phyloP scores from a whole-genome alignment of 2,888 invertebrate species.

The Capitulum mitella region DNA sequence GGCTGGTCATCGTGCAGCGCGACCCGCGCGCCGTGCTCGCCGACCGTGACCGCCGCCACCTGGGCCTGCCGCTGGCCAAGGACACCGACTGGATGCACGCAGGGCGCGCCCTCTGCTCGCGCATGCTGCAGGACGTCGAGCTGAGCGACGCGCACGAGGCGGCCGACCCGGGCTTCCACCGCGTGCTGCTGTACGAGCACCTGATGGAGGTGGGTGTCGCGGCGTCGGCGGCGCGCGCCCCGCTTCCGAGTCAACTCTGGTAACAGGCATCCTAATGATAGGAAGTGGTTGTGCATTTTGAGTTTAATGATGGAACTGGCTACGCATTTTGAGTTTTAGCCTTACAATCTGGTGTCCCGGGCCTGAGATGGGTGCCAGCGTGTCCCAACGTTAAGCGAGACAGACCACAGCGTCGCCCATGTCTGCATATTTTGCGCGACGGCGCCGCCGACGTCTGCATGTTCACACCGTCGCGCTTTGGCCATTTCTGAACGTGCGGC shows the following conservation, averaged over 20 bases:
- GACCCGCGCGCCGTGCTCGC: conserved; percentile 3
- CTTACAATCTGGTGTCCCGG: background rate
- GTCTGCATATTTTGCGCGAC: no score
- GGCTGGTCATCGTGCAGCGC: background rate
- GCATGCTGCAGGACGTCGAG: background rate
- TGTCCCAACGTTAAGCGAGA: no score
- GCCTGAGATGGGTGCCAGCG: background rate
- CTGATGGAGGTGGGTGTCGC: background rate
- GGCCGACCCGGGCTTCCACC: background rate
- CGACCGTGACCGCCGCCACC: background rate
- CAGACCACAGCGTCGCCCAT: no score
- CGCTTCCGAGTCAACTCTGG: no score
- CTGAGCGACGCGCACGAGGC: conserved; percentile 22
- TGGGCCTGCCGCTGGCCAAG: background rate
- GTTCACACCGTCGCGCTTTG: no score
- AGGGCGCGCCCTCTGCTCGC: background rate
- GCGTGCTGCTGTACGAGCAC: background rate
- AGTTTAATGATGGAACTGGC: background rate
- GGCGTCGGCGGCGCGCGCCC: background rate
- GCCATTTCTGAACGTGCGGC: no score
- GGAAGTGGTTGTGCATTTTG: background rate
- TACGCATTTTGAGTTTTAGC: background rate
- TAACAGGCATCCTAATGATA: background rate
- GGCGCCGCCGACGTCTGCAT: no score
- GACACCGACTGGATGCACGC: background rate